Base-by-base conservation (phyloP, 2,888 invertebrate species). In the Dermolepida albohirtum region DNA sequence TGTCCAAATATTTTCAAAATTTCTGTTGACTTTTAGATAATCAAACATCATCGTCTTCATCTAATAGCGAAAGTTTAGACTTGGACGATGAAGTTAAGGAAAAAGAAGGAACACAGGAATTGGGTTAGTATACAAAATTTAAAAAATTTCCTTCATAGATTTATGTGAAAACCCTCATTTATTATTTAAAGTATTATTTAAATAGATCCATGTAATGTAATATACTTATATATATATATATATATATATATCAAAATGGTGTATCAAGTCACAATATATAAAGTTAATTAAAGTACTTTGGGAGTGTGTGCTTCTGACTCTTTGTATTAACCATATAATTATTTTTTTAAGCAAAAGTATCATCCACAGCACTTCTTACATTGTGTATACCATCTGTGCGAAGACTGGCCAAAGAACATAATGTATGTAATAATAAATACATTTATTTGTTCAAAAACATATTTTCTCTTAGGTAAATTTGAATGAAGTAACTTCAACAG, bases 311-410 rank as follows among this genome's bases (percentile, higher is more conserved):
- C 10, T 5, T 34, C 6, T 34, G 34, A 10, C 10, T 10, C 34
- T 6, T 34, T 34, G 34, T 34, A 10, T 10, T 34, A 34, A 34
- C 5, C 34, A 8, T 34, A 34, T 7, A 34, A 34, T 34, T 1
- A 34, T 34, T 34, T 34, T 34, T 34, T 34, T 34, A 34, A 34
- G 34, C 2, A 10, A 34, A 34, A 5, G 34, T 34, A 34, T 1
- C 34, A 34, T 34, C 34, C 5, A 2, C 22, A 22, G 6, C 34
- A 34, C 14, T 16, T 2, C 29, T 27, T 12, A 80, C 80, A 89
- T 43, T 81, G 73, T 80, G 80, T 63, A 97, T 98, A 1, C 99
- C 99, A 1, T 95, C 98, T 29, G 98, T 99, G 1, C 87, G 99
- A 75, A 89, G 95, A 80, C 89, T 99, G 75, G 97, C 98, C 5